phyloP scores from a whole-genome alignment of 2,113 vertebrate species.

The Hassar affinis region DNA sequence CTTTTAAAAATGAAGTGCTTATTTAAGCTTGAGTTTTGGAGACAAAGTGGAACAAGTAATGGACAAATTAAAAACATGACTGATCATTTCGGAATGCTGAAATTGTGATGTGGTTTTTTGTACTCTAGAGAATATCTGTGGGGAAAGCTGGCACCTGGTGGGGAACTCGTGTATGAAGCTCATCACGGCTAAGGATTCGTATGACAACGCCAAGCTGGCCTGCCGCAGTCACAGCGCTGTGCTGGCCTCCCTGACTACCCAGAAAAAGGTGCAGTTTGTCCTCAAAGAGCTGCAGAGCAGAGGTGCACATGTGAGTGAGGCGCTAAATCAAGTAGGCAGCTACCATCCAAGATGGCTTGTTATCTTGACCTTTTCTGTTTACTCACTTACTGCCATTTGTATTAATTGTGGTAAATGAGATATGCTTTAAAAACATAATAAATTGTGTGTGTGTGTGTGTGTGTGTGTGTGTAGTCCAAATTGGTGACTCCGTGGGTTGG shows the following conservation, averaged over 20 bases:
- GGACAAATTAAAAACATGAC: too few relatives aligned
- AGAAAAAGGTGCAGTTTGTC: constrained; percentile 95
- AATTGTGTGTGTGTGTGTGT: constrained; percentile 16
- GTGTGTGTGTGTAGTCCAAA: constrained; percentile 66
- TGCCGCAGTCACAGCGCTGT: constrained; percentile 85
- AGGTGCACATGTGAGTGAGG: constrained; percentile 79
- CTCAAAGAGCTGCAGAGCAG: constrained; percentile 89
- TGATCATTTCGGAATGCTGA: background rate
- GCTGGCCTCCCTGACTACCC: constrained; percentile 90
- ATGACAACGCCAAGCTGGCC: constrained; percentile 90
- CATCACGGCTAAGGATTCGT: constrained; percentile 84
- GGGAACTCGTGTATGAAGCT: constrained; percentile 93
- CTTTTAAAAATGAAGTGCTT: background rate
- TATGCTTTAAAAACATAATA: background rate
- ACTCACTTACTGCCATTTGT: background rate
- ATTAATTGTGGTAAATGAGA: background rate
- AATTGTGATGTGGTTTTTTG: background rate
- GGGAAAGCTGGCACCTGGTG: constrained; percentile 91
- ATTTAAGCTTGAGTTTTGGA: background rate
- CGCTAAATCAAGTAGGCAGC: background rate
- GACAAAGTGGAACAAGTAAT: background rate
- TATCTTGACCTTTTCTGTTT: background rate
- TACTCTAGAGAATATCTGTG: constrained; percentile 88
- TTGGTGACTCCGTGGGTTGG: constrained; percentile 94
- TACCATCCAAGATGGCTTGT: background rate